Evolutionary conservation across 2,113 vertebrate species (phyloP), one percentile per base, ranked within the genome.

Genomic region (Lichenostomus cassidix): DNA sequence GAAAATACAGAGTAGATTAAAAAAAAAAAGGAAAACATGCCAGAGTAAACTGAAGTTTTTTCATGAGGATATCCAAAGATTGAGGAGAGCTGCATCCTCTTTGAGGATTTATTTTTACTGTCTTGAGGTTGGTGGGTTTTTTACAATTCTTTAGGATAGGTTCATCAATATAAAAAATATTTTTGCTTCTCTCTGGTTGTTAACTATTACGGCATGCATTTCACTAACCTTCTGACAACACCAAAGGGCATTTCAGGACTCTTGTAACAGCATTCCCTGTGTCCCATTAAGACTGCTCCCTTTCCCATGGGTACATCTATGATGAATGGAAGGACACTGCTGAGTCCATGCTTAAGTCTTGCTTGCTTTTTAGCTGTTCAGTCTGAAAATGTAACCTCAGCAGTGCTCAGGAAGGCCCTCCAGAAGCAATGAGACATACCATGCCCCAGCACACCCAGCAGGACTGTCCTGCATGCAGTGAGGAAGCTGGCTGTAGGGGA

Each of bases 271-370:
- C 12, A 47, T 33, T 62, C 22, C 37, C 29, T 28, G 33, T 65
- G 42, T 35, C 53, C 18, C 41, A 46, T 25, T 59, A 33, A 71
- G 81, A 49, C 9, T 22, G 2, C 12, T 82, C 20, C 22, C 7
- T 67, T 65, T 37, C 23, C 23, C 19, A 23, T 0, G 3, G 21
- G 24, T 56, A 49, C 28, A 15, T 71, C 31, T 53, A 0, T 53
- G 37, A 10, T 1, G 3, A 62, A 39, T 0, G 4, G 28, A 56
- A 50, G 4, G 11, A 7, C 37, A 44, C 27, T 39, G 12, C 41
- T 56, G 46, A 60, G 21, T 10, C 21, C 28, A 13, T 15, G 20
- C 33, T 71, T 28, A 59, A 67, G 33, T 18, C 23, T 42, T 29
- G 7, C 27, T 28, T 65, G 35, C 18, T 9, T 24, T 42, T 60